phyloP scores from a whole-genome alignment of 1,140 invertebrate species.

The Campoletis sonorensis region DNA sequence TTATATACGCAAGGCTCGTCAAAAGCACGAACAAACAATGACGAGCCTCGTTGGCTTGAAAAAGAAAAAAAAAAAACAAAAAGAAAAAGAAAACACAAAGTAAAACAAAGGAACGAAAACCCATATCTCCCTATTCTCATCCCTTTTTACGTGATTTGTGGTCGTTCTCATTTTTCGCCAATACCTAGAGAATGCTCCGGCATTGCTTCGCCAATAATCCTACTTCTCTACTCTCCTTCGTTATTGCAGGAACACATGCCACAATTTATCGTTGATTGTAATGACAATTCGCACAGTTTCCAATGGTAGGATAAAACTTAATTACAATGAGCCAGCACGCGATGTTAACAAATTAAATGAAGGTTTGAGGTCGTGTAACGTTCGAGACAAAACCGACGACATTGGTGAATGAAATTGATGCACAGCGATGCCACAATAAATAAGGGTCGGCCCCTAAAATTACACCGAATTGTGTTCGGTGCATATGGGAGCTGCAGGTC shows the following conservation, averaged over 20 bases:
- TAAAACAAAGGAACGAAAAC: constrained; percentile 17
- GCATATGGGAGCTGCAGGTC: not conserved
- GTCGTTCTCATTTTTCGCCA: constrained; percentile 16
- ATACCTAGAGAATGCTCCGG: not conserved
- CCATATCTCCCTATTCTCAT: not conserved
- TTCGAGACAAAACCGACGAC: not conserved
- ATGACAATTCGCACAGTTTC: not conserved
- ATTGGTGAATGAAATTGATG: constrained; percentile 4
- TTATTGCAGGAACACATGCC: not conserved
- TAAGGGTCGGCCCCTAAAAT: constrained; percentile 7
- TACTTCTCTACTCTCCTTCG: not conserved
- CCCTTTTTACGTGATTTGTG: constrained; percentile 16
- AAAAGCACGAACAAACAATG: constrained; percentile 41
- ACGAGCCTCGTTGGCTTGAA: constrained; percentile 23
- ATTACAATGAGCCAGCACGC: not conserved
- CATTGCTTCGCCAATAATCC: not conserved
- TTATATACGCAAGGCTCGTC: constrained; percentile 38
- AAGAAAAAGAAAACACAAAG: no score
- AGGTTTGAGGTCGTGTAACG: not conserved
- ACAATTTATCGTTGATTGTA: not conserved
- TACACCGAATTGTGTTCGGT: not conserved
- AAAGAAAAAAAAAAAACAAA: no score
- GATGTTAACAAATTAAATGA: not conserved
- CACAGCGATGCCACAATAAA: not conserved
- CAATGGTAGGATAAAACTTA: not conserved